Evolutionary conservation across 2,797 vertebrate genomes (phyloP).

Genomic region (Schizothorax lantsangensis): DNA sequence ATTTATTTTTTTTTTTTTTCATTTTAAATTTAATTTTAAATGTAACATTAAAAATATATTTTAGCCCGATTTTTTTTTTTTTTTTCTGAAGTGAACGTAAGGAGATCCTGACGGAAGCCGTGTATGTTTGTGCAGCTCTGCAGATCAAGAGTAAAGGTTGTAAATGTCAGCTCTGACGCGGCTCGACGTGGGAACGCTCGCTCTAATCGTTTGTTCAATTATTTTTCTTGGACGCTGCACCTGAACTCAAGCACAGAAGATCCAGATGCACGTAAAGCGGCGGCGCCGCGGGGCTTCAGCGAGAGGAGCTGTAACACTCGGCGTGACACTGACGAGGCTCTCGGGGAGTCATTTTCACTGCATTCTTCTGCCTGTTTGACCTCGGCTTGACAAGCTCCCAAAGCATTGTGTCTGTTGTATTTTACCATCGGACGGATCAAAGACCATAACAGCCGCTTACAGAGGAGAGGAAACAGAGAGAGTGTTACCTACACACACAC

Average conservation of each 20-base stretch:
- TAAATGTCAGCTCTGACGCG: no score
- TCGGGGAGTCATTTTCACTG: slow-evolving; percentile 79
- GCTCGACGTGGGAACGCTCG: slow-evolving; percentile 57
- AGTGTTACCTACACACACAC: slow-evolving; percentile 58
- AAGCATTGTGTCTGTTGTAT: slow-evolving; percentile 67
- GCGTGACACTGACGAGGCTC: slow-evolving; percentile 75
- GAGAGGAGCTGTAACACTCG: slow-evolving; percentile 73
- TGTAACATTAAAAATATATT: no score
- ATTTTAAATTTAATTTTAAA: no score
- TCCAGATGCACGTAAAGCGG: slow-evolving; percentile 63
- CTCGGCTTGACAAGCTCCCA: slow-evolving; percentile 78
- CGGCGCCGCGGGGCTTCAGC: slow-evolving; percentile 66
- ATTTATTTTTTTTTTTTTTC: no score
- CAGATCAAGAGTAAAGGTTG: slow-evolving; percentile 31
- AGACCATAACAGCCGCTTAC: slow-evolving; percentile 74
- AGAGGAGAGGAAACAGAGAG: slow-evolving; percentile 69
- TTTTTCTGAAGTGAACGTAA: background rate
- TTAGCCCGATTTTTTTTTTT: no score
- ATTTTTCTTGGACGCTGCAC: slow-evolving; percentile 78
- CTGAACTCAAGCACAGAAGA: slow-evolving; percentile 71
- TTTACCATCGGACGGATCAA: slow-evolving; percentile 73
- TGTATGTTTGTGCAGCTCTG: slow-evolving; percentile 62
- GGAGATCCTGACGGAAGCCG: slow-evolving; percentile 64
- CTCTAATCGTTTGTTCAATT: slow-evolving; percentile 80
- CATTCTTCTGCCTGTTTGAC: slow-evolving; percentile 76